A percentile compares a stretch with the other conserved stretches of the same genome.
phyloP scores from a whole-genome alignment of 2,113 vertebrate species.

The Pteropus alecto region DNA sequence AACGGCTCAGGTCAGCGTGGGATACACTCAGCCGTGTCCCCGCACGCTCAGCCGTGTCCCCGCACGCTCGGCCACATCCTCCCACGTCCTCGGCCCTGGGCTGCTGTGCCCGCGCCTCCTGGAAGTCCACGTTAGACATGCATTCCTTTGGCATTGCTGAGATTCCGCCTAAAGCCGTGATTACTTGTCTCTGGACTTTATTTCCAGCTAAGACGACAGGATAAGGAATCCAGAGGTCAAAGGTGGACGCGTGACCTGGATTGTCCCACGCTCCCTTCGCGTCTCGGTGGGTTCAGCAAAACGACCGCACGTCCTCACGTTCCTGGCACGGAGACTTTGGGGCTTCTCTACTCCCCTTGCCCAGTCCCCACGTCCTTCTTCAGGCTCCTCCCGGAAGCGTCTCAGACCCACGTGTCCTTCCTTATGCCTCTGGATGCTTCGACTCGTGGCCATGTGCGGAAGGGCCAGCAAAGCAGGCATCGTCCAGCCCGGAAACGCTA shows the following conservation, averaged over 20 bases:
- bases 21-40: too few species aligned
- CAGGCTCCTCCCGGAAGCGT: neutral
- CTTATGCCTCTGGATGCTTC: too few species aligned
- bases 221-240: too few species aligned
- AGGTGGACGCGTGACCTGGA: neutral
- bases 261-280: too few species aligned
- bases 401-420: neutral
- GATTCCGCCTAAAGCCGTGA: fast-evolving
- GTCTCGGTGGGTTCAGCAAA: fast-evolving
- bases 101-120: too few species aligned
- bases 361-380: too few species aligned
- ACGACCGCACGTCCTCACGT: fast-evolving
- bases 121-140: neutral
- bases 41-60: too few species aligned
- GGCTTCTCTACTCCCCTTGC: fast-evolving
- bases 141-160: neutral
- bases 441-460: fast-evolving
- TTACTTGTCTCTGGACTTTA: too few species aligned
- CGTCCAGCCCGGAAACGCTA: neutral
- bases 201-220: too few species aligned
- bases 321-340: fast-evolving
- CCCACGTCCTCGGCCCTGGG: neutral
- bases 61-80: neutral
- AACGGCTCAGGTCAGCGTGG: too few species aligned
- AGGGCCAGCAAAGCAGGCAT: fast-evolving